Base-by-base conservation (phyloP, 2,113 vertebrate species). In the Anarrhichthys ocellatus region DNA sequence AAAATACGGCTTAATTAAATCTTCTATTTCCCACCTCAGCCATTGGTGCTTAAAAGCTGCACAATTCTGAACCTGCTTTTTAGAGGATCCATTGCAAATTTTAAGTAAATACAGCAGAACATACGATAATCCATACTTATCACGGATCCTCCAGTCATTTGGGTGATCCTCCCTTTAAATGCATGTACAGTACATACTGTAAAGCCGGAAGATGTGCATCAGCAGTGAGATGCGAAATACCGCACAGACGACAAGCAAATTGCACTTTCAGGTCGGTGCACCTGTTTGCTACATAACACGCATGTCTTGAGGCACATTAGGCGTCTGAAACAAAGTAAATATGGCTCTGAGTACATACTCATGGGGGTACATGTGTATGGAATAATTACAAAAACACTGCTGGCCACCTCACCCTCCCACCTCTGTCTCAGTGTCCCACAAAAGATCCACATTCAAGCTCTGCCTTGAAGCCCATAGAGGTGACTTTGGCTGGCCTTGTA, bases 401-500 rank as follows among this genome's bases (percentile, higher is more conserved):
- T 20, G 24, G 15, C n/a, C 17, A 34, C 64, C n/a, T 50, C 68
- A 24, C 36, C 20, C 46, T 63, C 27, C 40, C 52, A 29, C 32
- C 46, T 46, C 58, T 13, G 34, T 27, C 62, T 69, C n/a, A 17
- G 63, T 73, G 72, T 80, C 62, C 59, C 64, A 85, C 27, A 84
- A 80, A 72, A 8, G 22, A 36, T 68, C 36, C 50, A 50, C 67
- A 38, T 17, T 54, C 10, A 75, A 42, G 75, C 62, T 78, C 46
- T 56, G 85, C 40, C 64, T 46, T 68, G 6, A 44, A 50, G 54
- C 42, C 56, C 2, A 44, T 29, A 78, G 84, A 85, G 87, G 87
- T 91, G 90, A 90, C 89, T 88, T 91, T 91, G 85, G 42, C 52
- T 44, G 81, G 76, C 76, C 73, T 73, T 87, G 78, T 87, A 90